Conservation (phyloP, 2,797 vertebrate species). For the Paedocypris micromegethes region DNA sequence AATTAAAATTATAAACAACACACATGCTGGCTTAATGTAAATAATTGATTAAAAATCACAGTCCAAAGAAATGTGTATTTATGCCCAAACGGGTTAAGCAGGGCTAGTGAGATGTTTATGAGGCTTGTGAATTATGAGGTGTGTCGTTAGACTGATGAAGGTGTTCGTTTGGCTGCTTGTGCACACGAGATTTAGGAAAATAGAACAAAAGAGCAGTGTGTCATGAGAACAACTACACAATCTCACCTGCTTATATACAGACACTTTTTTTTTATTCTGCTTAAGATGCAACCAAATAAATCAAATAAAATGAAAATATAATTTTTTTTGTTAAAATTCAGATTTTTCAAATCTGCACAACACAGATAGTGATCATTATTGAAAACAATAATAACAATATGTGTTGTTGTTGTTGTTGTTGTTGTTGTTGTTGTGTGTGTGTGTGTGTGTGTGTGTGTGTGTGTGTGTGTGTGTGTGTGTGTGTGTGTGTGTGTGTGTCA, state of each 20-base stretch:
- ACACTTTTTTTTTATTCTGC: slow-evolving; percentile 1
- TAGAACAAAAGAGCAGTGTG: slow-evolving; percentile 44
- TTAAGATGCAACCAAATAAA: neutral
- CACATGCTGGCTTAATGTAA: too few species aligned
- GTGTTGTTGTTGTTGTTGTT: too few species aligned
- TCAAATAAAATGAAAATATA: too few species aligned
- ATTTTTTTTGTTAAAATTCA: neutral
- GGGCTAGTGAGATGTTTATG: slow-evolving; percentile 38
- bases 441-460: too few species aligned
- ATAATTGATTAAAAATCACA: too few species aligned
- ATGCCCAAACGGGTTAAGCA: neutral
- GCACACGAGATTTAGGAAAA: slow-evolving; percentile 31
- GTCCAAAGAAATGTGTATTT: too few species aligned
- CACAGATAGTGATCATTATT: too few species aligned
- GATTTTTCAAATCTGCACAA: neutral
- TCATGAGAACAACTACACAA: slow-evolving; percentile 33
- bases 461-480: too few species aligned
- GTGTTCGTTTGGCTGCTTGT: slow-evolving; percentile 40
- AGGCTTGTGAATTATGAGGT: slow-evolving; percentile 40
- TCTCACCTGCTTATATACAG: neutral
- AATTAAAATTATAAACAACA: too few species aligned
- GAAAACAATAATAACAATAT: too few species aligned
- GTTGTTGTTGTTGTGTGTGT: too few species aligned
- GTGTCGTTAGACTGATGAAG: slow-evolving; percentile 35
- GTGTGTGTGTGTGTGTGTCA: too few species aligned